Conservation (phyloP, 2,113 vertebrate genomes). For the Ivindomyrus marchei region DNA sequence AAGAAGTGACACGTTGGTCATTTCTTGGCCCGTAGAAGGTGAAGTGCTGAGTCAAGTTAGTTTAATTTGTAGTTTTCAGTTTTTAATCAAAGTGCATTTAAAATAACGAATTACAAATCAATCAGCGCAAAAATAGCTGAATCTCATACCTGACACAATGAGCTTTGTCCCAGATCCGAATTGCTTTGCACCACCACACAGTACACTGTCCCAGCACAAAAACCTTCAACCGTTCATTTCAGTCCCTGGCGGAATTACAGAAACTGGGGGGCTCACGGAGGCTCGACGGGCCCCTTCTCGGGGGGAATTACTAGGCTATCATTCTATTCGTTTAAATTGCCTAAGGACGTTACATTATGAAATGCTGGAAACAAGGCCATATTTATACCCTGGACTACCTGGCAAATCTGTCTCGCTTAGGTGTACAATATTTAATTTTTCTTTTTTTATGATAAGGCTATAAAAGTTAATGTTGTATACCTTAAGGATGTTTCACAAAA, state of each 20-base stretch:
- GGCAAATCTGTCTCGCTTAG: neutral
- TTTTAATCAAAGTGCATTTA: neutral
- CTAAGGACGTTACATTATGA: neutral
- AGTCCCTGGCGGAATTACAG: neutral
- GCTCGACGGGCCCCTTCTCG: neutral
- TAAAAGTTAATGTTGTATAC: neutral
- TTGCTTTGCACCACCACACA: neutral
- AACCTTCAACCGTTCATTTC: neutral
- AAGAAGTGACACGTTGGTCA: neutral
- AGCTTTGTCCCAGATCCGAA: neutral
- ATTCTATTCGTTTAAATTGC: neutral
- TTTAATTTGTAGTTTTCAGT: neutral
- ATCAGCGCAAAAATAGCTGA: neutral
- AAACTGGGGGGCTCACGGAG: neutral
- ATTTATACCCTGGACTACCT: neutral
- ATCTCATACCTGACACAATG: neutral
- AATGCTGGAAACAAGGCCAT: neutral
- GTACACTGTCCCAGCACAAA: neutral
- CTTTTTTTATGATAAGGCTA: neutral
- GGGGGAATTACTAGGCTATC: neutral
- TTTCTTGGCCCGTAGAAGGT: neutral
- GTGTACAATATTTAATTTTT: neutral
- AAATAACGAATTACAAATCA: neutral
- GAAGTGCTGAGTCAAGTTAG: neutral
- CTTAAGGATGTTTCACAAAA: neutral